Evolutionary conservation across 53 echinoderm and acorn worm species (phyloP), one percentile per base, ranked within the genome.

Genomic region (Temnopleurus reevesii): DNA sequence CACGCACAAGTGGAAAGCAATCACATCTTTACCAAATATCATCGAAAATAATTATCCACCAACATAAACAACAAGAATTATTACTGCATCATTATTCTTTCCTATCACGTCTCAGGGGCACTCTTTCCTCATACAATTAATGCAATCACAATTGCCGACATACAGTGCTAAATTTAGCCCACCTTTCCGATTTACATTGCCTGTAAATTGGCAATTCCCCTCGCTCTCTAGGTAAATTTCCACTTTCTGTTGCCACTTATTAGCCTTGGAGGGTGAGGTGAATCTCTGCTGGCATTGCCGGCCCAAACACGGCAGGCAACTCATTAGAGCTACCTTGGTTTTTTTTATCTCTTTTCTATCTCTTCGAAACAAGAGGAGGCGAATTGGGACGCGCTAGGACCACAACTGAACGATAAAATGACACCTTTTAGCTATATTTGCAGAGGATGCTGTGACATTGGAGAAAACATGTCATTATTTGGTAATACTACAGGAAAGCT

Each of bases 171-270:
- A 71, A 71, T 71, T 41, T 71, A 41, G 71, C 36, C 21, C n/a
- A 41, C 71, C 36, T 71, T 71, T 71, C 71, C 71, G 41, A 71
- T 71, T 38, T 36, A 21, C 41, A 71, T 41, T 38, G 71, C 71
- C 21, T 71, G n/a, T 41, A 71, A 71, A 71, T 71, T 71, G 71
- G 71, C 71, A 71, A 71, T 71, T 71, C 43, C 38, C 71, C 10
- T 71, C 71, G 41, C 41, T 71, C 71, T 63, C 31, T 33, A 2
- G 30, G 30, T 33, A 33, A 33, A 63, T 63, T 63, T 71, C 41
- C 71, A 71, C 38, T 71, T 27, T 71, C 71, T 3, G 71, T 71
- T 71, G n/a, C 71, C 41, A 21, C 71, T 71, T 71, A 71, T 71
- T 71, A 71, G 41, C 19, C 71, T 38, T 71, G n/a, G 36, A 4